phyloP scores from a whole-genome alignment of 1,140 invertebrate species.

The Protaetia brevitarsis region DNA sequence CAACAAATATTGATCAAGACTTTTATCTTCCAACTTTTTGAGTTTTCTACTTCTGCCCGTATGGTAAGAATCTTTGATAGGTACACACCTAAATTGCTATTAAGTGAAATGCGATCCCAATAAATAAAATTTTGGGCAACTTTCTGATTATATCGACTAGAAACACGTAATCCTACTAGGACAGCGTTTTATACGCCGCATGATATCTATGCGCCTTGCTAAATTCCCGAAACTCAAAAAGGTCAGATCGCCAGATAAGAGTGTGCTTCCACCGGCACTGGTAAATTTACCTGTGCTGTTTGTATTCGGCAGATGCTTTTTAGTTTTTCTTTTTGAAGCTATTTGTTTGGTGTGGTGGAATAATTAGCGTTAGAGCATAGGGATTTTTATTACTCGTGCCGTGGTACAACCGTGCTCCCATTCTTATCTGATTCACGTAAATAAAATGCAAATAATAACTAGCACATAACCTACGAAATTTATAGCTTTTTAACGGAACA shows the following conservation, averaged over 20 bases:
- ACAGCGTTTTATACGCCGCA: neutral
- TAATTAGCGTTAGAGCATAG: neutral
- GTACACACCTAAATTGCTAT: too few species aligned
- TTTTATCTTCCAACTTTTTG: too few species aligned
- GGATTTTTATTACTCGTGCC: constrained; percentile 6
- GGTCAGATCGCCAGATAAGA: neutral
- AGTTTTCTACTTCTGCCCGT: too few species aligned
- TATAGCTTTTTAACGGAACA: neutral
- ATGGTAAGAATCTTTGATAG: too few species aligned
- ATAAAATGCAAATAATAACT: constrained; percentile 17
- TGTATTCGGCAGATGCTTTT: constrained; percentile 9
- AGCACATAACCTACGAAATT: neutral
- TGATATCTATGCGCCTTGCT: neutral
- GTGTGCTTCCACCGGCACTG: neutral
- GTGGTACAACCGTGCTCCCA: neutral
- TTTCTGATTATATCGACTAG: too few species aligned
- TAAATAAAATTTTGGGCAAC: too few species aligned
- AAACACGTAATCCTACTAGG: too few species aligned
- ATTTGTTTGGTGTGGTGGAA: constrained; percentile 6
- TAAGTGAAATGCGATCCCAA: too few species aligned
- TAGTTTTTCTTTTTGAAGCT: neutral
- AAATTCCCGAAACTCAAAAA: constrained; percentile 2
- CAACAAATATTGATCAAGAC: too few species aligned
- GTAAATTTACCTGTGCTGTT: neutral
- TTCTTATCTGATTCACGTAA: constrained; percentile 7